Conservation (phyloP, 1,140 invertebrate genomes). For the Heterodera schachtii region DNA sequence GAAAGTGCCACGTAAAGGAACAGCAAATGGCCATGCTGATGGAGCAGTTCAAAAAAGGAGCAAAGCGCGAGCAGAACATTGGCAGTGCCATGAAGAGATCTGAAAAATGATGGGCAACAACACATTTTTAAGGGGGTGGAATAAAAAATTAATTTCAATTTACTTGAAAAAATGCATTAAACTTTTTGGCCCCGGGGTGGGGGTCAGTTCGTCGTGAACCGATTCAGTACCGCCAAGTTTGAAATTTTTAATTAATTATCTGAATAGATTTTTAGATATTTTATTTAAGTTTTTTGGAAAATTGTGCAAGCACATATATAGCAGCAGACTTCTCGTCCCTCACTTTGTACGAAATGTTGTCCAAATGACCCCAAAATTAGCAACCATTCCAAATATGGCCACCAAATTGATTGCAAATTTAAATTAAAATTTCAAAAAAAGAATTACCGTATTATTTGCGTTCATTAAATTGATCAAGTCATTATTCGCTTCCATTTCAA, state of each 20-base stretch:
- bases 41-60: conserved; percentile 23
- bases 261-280: too few species aligned
- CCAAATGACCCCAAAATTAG: neutral
- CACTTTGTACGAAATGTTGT: neutral
- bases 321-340: neutral
- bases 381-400: neutral
- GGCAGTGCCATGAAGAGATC: conserved; percentile 2
- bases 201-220: too few species aligned
- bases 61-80: conserved; percentile 18
- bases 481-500: too few species aligned
- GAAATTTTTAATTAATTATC: too few species aligned
- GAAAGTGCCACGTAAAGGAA: conserved; percentile 21
- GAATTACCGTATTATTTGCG: too few species aligned
- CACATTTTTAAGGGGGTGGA: too few species aligned
- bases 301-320: too few species aligned
- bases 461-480: too few species aligned
- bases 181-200: too few species aligned
- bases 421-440: too few species aligned
- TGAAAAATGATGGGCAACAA: neutral
- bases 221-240: too few species aligned
- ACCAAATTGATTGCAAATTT: neutral
- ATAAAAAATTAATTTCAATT: neutral
- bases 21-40: conserved; percentile 16
- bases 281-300: too few species aligned
- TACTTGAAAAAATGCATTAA: neutral